Conservation (phyloP, 2,113 vertebrate species). For the Grammomys dolichurus region DNA sequence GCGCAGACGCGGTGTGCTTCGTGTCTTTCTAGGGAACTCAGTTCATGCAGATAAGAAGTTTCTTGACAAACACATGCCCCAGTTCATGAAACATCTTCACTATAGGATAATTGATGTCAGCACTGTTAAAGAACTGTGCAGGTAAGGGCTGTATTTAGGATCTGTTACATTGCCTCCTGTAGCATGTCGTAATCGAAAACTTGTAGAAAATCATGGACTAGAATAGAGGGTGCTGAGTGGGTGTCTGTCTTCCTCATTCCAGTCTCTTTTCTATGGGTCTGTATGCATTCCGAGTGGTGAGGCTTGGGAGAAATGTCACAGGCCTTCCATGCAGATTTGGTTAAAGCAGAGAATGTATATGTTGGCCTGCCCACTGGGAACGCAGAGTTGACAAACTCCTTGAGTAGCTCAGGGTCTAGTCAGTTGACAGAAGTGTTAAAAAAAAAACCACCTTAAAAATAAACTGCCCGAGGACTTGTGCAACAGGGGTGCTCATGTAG, state of each 20-base stretch:
- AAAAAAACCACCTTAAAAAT: not conserved
- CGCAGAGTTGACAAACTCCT: not conserved
- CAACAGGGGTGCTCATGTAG: not conserved
- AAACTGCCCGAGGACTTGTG: not conserved
- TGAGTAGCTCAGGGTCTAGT: not conserved
- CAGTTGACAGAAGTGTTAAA: not conserved
- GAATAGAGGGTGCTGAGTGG: not conserved
- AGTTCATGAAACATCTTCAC: conserved; percentile 95
- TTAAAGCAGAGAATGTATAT: not conserved
- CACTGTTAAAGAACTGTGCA: conserved; percentile 98
- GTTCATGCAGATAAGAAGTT: conserved; percentile 96
- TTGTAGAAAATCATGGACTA: conserved; percentile 29
- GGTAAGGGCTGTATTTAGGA: conserved; percentile 85
- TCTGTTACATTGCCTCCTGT: conserved; percentile 51
- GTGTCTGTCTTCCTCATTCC: not conserved
- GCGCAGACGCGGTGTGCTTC: conserved; percentile 75
- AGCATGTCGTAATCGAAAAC: conserved; percentile 65
- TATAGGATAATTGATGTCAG: conserved; percentile 97
- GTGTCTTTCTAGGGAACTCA: conserved; percentile 90
- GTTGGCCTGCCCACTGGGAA: not conserved
- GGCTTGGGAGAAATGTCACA: not conserved
- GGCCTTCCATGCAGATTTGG: not conserved
- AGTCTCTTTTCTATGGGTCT: not conserved
- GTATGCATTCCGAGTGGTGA: conserved; percentile 28
- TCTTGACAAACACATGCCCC: conserved; percentile 98